These are phyloP conservation scores for Hylomyscus alleni DNA, from an alignment of 2,797 vertebrate genomes.

Conservation along the genomic window DNA sequence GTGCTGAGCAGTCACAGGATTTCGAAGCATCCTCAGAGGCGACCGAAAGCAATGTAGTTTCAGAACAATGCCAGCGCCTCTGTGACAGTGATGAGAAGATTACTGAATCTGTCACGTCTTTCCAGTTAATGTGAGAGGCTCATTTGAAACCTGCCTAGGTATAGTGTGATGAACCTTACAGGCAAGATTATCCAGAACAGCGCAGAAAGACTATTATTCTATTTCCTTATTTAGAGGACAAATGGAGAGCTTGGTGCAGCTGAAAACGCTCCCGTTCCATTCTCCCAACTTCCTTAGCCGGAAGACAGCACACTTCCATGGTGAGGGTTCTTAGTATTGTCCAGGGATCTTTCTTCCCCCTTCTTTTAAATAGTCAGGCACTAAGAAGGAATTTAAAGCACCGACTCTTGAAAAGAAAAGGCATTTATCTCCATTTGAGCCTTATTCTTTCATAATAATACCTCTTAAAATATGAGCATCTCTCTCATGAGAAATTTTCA, in stretches of 20 bases:
- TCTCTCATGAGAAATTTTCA: neutral
- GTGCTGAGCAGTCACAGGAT: constrained; percentile 44
- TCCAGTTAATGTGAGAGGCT: constrained; percentile 28
- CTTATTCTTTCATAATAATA: constrained; percentile 53
- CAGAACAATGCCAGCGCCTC: constrained; percentile 69
- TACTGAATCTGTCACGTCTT: constrained; percentile 38
- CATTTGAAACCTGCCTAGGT: constrained; percentile 61
- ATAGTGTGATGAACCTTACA: constrained; percentile 69
- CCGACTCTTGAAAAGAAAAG: constrained; percentile 42
- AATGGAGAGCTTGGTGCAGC: constrained; percentile 76
- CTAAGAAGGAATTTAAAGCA: constrained; percentile 76
- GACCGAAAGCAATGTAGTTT: constrained; percentile 37
- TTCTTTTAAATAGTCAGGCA: constrained; percentile 34
- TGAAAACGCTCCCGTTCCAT: constrained; percentile 73
- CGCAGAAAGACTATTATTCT: constrained; percentile 79
- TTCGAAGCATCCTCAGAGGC: neutral
- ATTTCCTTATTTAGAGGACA: constrained; percentile 79
- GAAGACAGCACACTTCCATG: neutral
- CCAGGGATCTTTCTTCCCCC: neutral
- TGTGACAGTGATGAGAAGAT: constrained; percentile 64
- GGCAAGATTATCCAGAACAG: constrained; percentile 46
- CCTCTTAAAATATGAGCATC: constrained; percentile 73
- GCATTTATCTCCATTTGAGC: constrained; percentile 38
- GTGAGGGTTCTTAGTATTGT: neutral
- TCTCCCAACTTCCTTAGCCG: constrained; percentile 22